Percentiles rank a stretch among this genome's conserved stretches.
These are phyloP conservation scores for Xiphophorus maculatus DNA, from an alignment of 2,113 vertebrate species.

Conservation along the genomic window DNA sequence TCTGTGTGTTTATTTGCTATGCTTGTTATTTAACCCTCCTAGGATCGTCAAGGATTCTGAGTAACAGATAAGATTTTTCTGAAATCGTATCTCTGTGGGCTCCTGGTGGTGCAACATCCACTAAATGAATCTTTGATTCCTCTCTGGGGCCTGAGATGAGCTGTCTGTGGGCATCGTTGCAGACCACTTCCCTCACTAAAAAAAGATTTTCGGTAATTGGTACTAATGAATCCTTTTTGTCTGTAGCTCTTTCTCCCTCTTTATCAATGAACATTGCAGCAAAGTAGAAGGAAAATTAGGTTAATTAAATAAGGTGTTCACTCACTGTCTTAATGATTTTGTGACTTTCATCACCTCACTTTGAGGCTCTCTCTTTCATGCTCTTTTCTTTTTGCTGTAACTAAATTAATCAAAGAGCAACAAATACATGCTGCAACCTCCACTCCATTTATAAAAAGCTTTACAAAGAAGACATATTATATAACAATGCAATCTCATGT, in stretches of 20 bases:
- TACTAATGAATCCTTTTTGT: not conserved
- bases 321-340: conserved; percentile 20
- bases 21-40: not conserved
- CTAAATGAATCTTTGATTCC: conserved; percentile 44
- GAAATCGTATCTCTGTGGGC: conserved; percentile 49
- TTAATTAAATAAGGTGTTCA: conserved; percentile 38
- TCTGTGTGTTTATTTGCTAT: conserved; percentile 14
- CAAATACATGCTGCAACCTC: not conserved
- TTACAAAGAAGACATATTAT: too few relatives aligned
- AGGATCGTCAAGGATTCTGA: conserved; percentile 13
- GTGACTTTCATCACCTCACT: conserved; percentile 21
- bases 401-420: not conserved
- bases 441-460: not conserved
- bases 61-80: conserved; percentile 40
- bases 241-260: not conserved
- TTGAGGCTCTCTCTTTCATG: conserved; percentile 17
- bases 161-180: conserved; percentile 47
- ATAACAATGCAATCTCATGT: too few relatives aligned
- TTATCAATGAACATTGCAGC: conserved; percentile 27
- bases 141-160: conserved; percentile 42
- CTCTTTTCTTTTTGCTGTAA: not conserved
- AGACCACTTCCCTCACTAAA: conserved; percentile 7
- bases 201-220: conserved; percentile 7
- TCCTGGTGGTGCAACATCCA: conserved; percentile 34
- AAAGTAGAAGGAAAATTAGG: conserved; percentile 12